Base-by-base conservation (phyloP, 1,140 invertebrate species). In the Trichogramma pretiosum region DNA sequence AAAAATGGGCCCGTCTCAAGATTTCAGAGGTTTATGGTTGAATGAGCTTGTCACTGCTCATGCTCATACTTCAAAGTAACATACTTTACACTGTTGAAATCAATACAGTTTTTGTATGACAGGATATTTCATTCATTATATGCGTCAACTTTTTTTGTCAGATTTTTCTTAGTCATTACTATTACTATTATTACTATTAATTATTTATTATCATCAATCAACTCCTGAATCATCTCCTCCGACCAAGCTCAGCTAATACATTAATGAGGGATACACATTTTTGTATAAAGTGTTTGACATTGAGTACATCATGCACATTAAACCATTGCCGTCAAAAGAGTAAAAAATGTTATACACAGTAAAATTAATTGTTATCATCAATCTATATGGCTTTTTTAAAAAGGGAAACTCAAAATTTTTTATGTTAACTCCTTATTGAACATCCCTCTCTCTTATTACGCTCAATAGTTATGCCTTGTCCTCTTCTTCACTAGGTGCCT, bases 221-320 rank as follows among this genome's bases (percentile, higher is more conserved):
- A n/a, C n/a, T n/a, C n/a, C n/a, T 45, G 52, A 61, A 70, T 69
- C 64, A 53, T 64, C 59, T 58, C 57, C 65, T 61, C 54, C 64
- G 49, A 69, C 60, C 36, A 45, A 58, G 57, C 61, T 56, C 58
- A 61, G 62, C 56, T 58, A 63, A 65, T 68, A 67, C 63, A 57
- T 64, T 60, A 65, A 66, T 52, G 67, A 65, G 63, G 62, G 62
- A 64, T 59, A 65, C 64, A 67, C 60, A 65, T 67, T 58, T 58
- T 70, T 55, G 54, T 63, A 65, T 66, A 66, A 67, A 61, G 64
- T 70, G 64, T 62, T n/a, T 65, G 63, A 70, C 68, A 70, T 60
- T 63, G 62, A 69, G 59, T 68, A 69, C 63, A 70, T 60, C 61
- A 59, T 72, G 62, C 59, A 66, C 64, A 54, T 63, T 57, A 64